Percentiles rank a stretch among this genome's conserved stretches.
phyloP scores from a whole-genome alignment of 2,888 invertebrate species.

The Cheilosia impressa region DNA sequence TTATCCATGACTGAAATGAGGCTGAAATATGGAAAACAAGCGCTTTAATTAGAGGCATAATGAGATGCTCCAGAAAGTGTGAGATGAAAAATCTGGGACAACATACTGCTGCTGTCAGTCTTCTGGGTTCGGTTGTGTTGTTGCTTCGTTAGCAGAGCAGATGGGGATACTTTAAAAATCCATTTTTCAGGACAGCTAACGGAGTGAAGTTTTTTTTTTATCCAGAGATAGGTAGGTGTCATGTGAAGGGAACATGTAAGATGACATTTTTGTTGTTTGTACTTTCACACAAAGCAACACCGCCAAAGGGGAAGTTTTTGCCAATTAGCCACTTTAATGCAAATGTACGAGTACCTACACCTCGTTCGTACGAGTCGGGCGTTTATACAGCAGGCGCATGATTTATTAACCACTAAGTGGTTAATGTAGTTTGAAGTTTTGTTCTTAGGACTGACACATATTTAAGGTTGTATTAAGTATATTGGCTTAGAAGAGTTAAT shows the following conservation, averaged over 20 bases:
- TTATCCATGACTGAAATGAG: conserved; percentile 29
- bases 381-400: neutral
- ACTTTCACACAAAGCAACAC: neutral
- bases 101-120: conserved; percentile 68
- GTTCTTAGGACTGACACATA: too few species aligned
- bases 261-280: neutral
- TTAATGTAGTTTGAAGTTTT: neutral
- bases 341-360: conserved; percentile 3
- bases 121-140: conserved; percentile 15
- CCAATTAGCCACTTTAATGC: conserved; percentile 42
- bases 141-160: conserved; percentile 22
- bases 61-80: conserved; percentile 67
- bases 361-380: too few species aligned
- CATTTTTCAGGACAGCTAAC: conserved; percentile 30
- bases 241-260: neutral
- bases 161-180: conserved; percentile 26
- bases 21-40: conserved; percentile 60
- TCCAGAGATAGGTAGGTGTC: neutral
- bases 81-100: conserved; percentile 59
- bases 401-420: conserved; percentile 20
- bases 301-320: conserved; percentile 8
- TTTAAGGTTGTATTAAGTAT: too few species aligned
- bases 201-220: neutral
- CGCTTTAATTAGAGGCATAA: conserved; percentile 69
- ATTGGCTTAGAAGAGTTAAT: too few species aligned